Conservation (phyloP, 2,888 invertebrate genomes). For the Scaptomyza tumidula region DNA sequence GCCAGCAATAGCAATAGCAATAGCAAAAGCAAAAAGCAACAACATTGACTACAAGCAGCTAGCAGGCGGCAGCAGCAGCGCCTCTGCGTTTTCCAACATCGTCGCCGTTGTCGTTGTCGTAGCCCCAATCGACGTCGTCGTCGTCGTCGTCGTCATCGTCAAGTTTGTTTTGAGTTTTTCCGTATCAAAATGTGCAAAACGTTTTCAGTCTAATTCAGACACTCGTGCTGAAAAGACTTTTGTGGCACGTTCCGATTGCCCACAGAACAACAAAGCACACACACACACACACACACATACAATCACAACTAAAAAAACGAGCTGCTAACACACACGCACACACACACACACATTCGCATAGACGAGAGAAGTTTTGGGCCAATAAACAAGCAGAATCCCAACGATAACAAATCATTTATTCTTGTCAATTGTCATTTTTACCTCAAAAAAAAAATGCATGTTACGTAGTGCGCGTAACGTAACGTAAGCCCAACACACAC, state of each 20-base stretch:
- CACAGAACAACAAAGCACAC: slow-evolving; percentile 28
- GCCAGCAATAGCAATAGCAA: slow-evolving; percentile 23
- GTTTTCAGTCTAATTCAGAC: slow-evolving; percentile 85
- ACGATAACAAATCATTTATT: slow-evolving; percentile 3
- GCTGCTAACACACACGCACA: slow-evolving; percentile 9
- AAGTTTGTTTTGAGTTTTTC: slow-evolving; percentile 84
- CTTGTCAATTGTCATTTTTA: slow-evolving; percentile 8
- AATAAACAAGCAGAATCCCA: slow-evolving; percentile 19
- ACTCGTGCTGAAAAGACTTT: slow-evolving; percentile 85
- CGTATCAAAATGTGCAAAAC: slow-evolving; percentile 85
- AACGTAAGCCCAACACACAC: slow-evolving; percentile 35
- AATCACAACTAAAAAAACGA: slow-evolving; percentile 15
- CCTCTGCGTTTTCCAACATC: slow-evolving; percentile 63
- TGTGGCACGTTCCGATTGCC: slow-evolving; percentile 74
- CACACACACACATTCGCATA: background rate
- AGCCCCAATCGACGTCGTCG: slow-evolving; percentile 17
- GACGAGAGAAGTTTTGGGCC: slow-evolving; percentile 24
- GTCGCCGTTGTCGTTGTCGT: slow-evolving; percentile 52
- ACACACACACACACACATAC: slow-evolving; percentile 40
- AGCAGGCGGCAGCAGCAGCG: slow-evolving; percentile 46
- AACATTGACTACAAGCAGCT: slow-evolving; percentile 17
- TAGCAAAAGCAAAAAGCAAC: slow-evolving; percentile 1
- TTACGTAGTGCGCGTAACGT: slow-evolving; percentile 66
- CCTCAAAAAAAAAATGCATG: slow-evolving; percentile 12
- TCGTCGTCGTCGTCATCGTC: slow-evolving; percentile 62